phyloP scores from a whole-genome alignment of 2,797 vertebrate species.

The Aphelocoma californica region DNA sequence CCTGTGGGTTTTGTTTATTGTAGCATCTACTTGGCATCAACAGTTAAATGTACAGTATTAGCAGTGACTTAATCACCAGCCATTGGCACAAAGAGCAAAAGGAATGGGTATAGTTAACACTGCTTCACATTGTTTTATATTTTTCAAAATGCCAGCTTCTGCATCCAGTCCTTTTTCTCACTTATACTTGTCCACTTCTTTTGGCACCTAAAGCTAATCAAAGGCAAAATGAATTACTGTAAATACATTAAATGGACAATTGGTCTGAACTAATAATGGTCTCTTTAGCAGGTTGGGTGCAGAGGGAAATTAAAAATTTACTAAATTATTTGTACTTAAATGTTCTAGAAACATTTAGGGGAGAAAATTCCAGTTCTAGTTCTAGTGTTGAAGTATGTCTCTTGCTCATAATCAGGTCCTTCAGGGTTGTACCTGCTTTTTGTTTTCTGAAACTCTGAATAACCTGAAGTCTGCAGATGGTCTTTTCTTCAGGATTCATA shows the following conservation, averaged over 20 bases:
- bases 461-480: neutral
- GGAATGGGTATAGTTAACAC: neutral
- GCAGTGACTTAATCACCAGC: neutral
- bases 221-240: neutral
- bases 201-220: neutral
- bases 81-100: neutral
- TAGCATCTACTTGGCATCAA: neutral
- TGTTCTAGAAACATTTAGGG: rapidly evolving
- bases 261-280: neutral
- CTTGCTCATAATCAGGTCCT: neutral
- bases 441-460: neutral
- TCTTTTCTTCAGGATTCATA: neutral
- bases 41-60: neutral
- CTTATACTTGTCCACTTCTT: neutral
- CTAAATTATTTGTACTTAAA: neutral
- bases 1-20: neutral
- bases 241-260: neutral
- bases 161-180: neutral
- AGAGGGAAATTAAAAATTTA: neutral
- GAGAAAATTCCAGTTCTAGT: neutral
- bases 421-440: neutral
- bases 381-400: neutral
- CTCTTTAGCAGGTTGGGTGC: neutral
- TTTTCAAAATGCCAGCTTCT: neutral
- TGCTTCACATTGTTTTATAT: neutral